Evolutionary conservation across 2,797 vertebrate genomes (phyloP).

Genomic region (Karalla daura): DNA sequence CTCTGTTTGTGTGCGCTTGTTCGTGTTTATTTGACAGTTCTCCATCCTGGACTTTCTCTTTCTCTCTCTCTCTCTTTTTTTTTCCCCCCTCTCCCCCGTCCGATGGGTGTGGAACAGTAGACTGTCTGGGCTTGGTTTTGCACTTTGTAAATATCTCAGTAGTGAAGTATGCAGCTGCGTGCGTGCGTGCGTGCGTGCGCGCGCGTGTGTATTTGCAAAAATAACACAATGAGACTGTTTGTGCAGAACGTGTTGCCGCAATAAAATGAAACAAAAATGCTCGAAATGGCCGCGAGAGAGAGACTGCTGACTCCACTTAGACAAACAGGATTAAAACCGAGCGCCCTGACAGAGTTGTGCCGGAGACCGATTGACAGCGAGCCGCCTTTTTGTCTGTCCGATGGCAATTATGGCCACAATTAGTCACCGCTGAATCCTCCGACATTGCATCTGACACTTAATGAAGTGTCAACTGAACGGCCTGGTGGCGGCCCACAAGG

Average conservation of each 20-base stretch:
- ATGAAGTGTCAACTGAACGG: background rate
- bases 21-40: conserved; percentile 66
- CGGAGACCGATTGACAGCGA: conserved; percentile 3
- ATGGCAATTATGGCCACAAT: conserved; percentile 2
- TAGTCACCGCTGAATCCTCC: conserved; percentile 31
- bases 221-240: conserved; percentile 34
- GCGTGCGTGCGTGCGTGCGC: background rate
- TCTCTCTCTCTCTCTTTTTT: conserved; percentile 34
- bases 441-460: conserved; percentile 27
- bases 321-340: conserved; percentile 9
- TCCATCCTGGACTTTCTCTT: conserved; percentile 29
- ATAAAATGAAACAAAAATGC: conserved; percentile 19
- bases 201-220: background rate
- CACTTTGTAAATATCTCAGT: conserved; percentile 35
- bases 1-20: conserved; percentile 52
- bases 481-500: conserved; percentile 21
- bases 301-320: conserved; percentile 5
- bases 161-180: conserved; percentile 43
- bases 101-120: conserved; percentile 41
- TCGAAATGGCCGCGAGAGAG: background rate
- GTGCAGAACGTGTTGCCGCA: conserved; percentile 1
- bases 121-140: conserved; percentile 40
- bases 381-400: conserved; percentile 5
- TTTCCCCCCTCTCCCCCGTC: conserved; percentile 28
- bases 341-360: conserved; percentile 1